Evolutionary conservation across 2,113 vertebrate genomes (phyloP).

Genomic region (Rhineura floridana): DNA sequence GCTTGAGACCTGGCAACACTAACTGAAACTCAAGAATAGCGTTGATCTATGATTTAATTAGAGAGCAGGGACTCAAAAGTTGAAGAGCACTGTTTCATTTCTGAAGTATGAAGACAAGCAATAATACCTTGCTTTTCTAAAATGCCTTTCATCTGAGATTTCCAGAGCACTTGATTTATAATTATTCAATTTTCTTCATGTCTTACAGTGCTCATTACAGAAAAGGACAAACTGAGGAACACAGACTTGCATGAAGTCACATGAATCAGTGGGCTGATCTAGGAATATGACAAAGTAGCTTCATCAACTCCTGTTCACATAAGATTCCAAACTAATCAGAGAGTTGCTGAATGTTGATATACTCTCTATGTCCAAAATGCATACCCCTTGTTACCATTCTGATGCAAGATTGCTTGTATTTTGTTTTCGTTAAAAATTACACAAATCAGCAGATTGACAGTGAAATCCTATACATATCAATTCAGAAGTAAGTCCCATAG

Average conservation of each 20-base stretch:
- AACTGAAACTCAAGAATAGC: neutral
- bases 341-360: neutral
- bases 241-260: constrained; percentile 12
- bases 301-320: neutral
- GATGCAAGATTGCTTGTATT: neutral
- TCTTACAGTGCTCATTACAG: constrained; percentile 4
- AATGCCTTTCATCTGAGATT: constrained; percentile 24
- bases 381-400: neutral
- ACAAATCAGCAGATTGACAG: neutral
- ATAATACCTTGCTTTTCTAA: constrained; percentile 2
- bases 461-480: neutral
- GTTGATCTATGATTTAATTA: neutral
- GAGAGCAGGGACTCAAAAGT: neutral
- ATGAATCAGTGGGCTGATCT: neutral
- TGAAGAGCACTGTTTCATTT: constrained; percentile 16
- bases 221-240: neutral
- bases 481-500: neutral
- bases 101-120: constrained; percentile 1
- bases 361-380: neutral
- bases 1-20: too few relatives aligned
- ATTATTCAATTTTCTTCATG: constrained; percentile 23
- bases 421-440: neutral
- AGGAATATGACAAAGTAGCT: neutral
- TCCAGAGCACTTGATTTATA: constrained; percentile 22
- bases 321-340: neutral